A percentile compares a stretch with the other conserved stretches of the same genome.
Evolutionary conservation across 2,113 vertebrate species (phyloP).

Genomic region (Actenoides hombroni): DNA sequence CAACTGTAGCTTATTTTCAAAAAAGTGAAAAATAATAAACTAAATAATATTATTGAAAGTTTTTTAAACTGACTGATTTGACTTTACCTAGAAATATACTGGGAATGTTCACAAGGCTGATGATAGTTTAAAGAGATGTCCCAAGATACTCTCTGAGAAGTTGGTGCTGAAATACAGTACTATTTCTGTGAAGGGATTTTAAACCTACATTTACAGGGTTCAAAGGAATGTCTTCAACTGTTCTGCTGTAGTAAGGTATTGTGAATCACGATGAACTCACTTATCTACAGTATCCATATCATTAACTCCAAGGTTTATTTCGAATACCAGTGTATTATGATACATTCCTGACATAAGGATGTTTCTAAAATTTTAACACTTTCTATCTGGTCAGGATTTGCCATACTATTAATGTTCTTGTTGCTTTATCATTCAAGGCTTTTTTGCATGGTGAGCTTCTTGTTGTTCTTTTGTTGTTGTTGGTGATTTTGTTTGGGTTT

Average conservation of each 20-base stretch:
- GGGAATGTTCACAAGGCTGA: neutral
- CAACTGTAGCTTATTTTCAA: neutral
- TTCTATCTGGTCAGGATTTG: neutral
- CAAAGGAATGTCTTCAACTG: neutral
- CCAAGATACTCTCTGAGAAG: neutral
- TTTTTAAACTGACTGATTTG: neutral
- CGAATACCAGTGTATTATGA: accelerated
- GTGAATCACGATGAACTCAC: neutral
- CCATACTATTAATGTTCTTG: neutral
- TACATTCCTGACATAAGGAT: neutral
- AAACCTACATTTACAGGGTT: neutral
- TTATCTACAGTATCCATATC: neutral
- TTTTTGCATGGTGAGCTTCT: neutral
- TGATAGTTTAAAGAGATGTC: neutral
- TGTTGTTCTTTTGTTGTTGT: neutral
- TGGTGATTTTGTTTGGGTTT: neutral
- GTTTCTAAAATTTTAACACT: neutral
- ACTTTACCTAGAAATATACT: neutral
- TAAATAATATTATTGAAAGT: neutral
- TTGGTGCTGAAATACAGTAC: neutral
- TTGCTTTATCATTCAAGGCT: neutral
- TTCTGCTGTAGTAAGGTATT: neutral
- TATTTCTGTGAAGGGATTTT: neutral
- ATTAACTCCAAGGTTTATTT: neutral
- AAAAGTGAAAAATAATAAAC: neutral